phyloP scores from a whole-genome alignment of 1,140 invertebrate species.

The Ceratina japonica region DNA sequence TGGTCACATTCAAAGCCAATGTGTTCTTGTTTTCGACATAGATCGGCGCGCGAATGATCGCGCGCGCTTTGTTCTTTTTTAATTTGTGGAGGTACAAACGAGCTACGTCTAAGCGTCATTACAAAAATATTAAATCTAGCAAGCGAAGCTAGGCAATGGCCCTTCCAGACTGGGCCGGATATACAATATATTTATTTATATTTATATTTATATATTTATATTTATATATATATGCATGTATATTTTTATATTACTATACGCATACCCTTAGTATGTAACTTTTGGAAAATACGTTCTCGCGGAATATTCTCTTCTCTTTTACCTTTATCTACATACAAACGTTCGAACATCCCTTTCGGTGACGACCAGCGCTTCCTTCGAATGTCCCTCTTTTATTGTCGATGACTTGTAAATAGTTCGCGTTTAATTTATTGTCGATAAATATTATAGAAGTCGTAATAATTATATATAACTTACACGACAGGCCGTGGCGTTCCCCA shows the following conservation, averaged over 20 bases:
- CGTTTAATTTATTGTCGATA: conserved; percentile 59
- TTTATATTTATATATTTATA: conserved; percentile 30
- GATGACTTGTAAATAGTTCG: conserved; percentile 53
- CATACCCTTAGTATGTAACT: conserved; percentile 55
- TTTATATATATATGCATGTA: conserved; percentile 42
- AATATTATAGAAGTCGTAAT: conserved; percentile 50
- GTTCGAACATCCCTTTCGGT: conserved; percentile 51
- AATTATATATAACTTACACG: conserved; percentile 19
- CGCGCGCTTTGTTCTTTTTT: neutral
- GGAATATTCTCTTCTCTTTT: conserved; percentile 47
- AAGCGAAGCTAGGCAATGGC: conserved; percentile 74
- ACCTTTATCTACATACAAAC: conserved; percentile 36
- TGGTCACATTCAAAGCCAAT: neutral
- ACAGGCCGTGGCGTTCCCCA: conserved; percentile 32
- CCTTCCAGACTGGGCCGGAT: conserved; percentile 33
- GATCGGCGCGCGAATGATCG: conserved; percentile 1
- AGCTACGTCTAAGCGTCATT: conserved; percentile 74
- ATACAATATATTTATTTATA: conserved; percentile 12
- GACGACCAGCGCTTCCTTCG: conserved; percentile 60
- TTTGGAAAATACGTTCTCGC: conserved; percentile 57
- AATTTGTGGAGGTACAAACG: conserved; percentile 68
- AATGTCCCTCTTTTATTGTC: conserved; percentile 58
- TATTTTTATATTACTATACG: conserved; percentile 32
- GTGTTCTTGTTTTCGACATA: too few species aligned
- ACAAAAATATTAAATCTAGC: conserved; percentile 81